Evolutionary conservation across 1,140 invertebrate species (phyloP).

Genomic region (Diprion similis): DNA sequence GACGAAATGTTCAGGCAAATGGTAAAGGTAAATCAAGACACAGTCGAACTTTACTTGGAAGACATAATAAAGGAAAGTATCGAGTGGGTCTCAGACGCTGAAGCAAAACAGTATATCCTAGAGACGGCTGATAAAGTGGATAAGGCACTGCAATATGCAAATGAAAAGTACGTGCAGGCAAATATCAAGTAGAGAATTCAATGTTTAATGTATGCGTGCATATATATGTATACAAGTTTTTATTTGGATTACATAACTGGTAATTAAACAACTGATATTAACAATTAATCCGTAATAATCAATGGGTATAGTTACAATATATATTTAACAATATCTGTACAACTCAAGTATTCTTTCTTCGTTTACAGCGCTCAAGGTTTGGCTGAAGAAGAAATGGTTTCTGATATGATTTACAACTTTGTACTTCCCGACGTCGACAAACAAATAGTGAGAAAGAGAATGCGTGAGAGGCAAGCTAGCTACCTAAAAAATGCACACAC

Average conservation of each 20-base stretch:
- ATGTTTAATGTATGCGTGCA: background rate
- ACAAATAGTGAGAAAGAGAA: conserved; percentile 44
- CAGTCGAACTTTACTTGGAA: conserved; percentile 70
- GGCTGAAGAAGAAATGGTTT: conserved; percentile 66
- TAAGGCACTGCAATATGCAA: conserved; percentile 58
- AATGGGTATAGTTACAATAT: background rate
- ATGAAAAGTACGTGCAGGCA: conserved; percentile 31
- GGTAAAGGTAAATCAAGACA: conserved; percentile 65
- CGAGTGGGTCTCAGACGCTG: conserved; percentile 64
- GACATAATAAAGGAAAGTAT: conserved; percentile 69
- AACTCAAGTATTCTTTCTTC: conserved; percentile 24
- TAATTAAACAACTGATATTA: conserved; percentile 13
- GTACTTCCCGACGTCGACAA: conserved; percentile 68
- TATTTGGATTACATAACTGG: conserved; percentile 1
- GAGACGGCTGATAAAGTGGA: conserved; percentile 68
- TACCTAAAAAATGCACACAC: conserved; percentile 35
- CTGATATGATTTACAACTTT: conserved; percentile 69
- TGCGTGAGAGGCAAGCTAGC: conserved; percentile 38
- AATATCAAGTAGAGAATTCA: background rate
- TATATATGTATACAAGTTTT: background rate
- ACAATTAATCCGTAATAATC: conserved; percentile 20
- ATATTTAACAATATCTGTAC: conserved; percentile 31
- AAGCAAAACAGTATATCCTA: conserved; percentile 64
- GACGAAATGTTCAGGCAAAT: conserved; percentile 81
- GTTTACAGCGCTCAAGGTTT: conserved; percentile 47